Evolutionary conservation across 1,140 invertebrate species (phyloP), one percentile per base, ranked within the genome.

Genomic region (Dendrolimus punctatus): DNA sequence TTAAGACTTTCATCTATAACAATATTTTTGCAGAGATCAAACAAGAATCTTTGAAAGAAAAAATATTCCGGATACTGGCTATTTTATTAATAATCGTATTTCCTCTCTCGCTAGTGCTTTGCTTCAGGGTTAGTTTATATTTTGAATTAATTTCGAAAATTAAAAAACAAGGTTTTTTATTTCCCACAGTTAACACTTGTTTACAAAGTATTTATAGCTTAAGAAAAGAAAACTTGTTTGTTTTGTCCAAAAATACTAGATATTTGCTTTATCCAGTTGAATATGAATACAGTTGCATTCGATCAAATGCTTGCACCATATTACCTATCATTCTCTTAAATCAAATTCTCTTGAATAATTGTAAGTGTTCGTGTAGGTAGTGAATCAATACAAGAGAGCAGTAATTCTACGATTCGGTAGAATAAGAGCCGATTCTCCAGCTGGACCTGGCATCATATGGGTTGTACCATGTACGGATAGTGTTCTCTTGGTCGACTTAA

Each of bases 381-480:
- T 94, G 2, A 92, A 94, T 71, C 93, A 95, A 73, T 95, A 95
- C 68, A 93, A 95, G 76, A 86, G 93, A 69, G 93, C 93, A 2
- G 92, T 95, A 4, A 93, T 95, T 59, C 93, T 95, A 68, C 85
- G 93, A 9, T 88, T 95, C 58, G 94, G 93, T 39, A 86, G 92
- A 60, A 72, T 95, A 8, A 80, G 91, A 52, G 75, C 84, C 37
- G 93, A 93, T 40, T 93, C 91, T 4, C 92, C 94, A 7, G 89
- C 90, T 71, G 95, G 94, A 23, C 93, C 91, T 62, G 93, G 92
- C 51, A 91, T 93, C 51, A 95, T 96, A 71, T 95, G 95, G 77
- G 87, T 95, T 36, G 85, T 95, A 37, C 94, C 94, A 1, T 95
- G 94, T 73, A 92, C 95, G 51, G 95, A 96, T 67, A 91, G 88